phyloP scores from a whole-genome alignment of 2,888 invertebrate genomes.

The Melieria picta region DNA sequence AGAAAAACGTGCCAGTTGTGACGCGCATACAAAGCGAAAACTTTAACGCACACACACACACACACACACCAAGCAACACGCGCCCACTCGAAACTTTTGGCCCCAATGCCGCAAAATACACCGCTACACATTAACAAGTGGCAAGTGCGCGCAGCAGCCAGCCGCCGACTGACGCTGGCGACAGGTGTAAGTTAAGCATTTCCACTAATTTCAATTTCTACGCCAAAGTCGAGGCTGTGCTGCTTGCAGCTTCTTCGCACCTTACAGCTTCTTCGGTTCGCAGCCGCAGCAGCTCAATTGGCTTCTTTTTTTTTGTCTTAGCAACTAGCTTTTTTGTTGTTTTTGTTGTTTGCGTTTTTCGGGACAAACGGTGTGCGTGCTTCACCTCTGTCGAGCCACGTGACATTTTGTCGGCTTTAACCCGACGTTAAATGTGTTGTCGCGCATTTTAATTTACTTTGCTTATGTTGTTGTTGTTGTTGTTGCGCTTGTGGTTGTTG shows the following conservation, averaged over 20 bases:
- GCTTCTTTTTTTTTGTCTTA: neutral
- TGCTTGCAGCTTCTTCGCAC: no score
- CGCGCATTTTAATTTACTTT: constrained; percentile 60
- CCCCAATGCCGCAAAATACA: no score
- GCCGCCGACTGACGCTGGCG: no score
- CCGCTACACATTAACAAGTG: no score
- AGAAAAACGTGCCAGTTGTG: no score
- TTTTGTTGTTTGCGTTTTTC: neutral
- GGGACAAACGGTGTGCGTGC: neutral
- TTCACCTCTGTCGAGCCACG: neutral
- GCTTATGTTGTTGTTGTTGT: constrained; percentile 20
- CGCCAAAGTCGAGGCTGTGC: neutral
- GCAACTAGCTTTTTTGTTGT: constrained; percentile 3
- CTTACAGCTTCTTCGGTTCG: neutral
- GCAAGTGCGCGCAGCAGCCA: no score
- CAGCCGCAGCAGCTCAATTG: neutral
- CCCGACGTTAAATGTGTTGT: constrained; percentile 46
- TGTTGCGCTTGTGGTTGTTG: constrained; percentile 44
- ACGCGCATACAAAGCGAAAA: no score
- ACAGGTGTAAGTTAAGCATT: neutral
- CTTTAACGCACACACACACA: no score
- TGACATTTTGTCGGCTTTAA: no score
- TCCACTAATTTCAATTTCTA: neutral
- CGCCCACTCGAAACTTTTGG: no score
- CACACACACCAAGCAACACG: no score